Evolutionary conservation across 2,888 invertebrate genomes (phyloP), one percentile per base, ranked within the genome.

Genomic region (Drosophila multiciliata): DNA sequence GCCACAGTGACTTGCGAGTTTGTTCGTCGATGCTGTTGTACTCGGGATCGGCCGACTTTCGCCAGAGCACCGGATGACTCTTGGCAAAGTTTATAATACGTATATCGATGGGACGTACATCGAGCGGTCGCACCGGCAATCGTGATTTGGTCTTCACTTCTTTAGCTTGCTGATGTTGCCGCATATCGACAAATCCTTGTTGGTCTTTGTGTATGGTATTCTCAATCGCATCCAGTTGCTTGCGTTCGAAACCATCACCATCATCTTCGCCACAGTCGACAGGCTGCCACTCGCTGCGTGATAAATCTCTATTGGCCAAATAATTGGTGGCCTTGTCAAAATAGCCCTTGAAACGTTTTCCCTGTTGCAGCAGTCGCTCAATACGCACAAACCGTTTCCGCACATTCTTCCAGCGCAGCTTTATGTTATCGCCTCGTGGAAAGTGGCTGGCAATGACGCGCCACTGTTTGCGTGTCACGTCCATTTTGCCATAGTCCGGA

Each of bases 241-340:
- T 81, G 35, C 91, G 87, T 54, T 86, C 87, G n/a, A 78, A 89
- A 0, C 82, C 82, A 64, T 90, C 91, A 20, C 90, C 92, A 32
- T 89, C 90, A 32, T 75, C 91, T 57, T 90, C 91, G 2, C 92
- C 91, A 61, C 91, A 90, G 68, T 92, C 92, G 0, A 92, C 87
- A 0, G 67, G 45, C 12, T 78, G 55, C 91, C 91, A 91, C 11
- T 91, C 84, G 42, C 73, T 79, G 38, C 80, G 73, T 1, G 91
- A 75, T 23, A 89, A 75, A 62, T 91, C 90, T 1, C 91, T 83
- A 71, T 91, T 91, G 40, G 86, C 81, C 68, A 91, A 68, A 62
- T 91, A 91, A 53, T 92, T 92, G 38, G 91, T 92, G 9, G 92
- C 91, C 67, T 92, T 92, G 55, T 91, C 92, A 50, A 90, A 92